Conservation (phyloP, 2,113 vertebrate genomes). For the Carettochelys insculpta region DNA sequence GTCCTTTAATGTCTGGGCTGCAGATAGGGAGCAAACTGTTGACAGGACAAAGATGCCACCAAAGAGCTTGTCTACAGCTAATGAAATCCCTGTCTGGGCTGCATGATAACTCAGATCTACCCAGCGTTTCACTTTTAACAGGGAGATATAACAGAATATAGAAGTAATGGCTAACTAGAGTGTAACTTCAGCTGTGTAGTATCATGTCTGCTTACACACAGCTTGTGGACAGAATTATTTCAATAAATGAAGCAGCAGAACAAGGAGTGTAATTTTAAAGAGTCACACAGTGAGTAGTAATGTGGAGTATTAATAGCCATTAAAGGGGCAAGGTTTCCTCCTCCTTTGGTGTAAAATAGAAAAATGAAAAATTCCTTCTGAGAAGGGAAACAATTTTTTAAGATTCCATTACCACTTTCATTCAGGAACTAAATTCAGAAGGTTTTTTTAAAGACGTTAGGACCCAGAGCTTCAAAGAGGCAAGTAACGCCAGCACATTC, state of each 20-base stretch:
- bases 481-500: neutral
- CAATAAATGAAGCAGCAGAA: neutral
- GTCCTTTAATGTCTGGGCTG: neutral
- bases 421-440: neutral
- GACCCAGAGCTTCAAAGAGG: neutral
- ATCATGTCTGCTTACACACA: neutral
- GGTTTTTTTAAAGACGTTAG: neutral
- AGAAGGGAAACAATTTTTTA: neutral
- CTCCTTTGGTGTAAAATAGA: neutral
- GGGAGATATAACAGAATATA: fast-evolving
- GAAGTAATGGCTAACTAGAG: neutral
- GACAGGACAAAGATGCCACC: neutral
- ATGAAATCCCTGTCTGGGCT: neutral
- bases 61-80: neutral
- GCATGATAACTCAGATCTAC: neutral
- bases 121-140: neutral
- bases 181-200: neutral
- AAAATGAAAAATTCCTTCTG: neutral
- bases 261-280: neutral
- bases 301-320: neutral
- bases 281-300: neutral
- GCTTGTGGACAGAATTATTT: neutral
- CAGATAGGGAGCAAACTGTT: neutral
- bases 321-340: neutral
- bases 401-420: neutral